These are phyloP conservation scores for Mycetomoellerius zeteki DNA, from an alignment of 1,140 invertebrate genomes.

Conservation along the genomic window DNA sequence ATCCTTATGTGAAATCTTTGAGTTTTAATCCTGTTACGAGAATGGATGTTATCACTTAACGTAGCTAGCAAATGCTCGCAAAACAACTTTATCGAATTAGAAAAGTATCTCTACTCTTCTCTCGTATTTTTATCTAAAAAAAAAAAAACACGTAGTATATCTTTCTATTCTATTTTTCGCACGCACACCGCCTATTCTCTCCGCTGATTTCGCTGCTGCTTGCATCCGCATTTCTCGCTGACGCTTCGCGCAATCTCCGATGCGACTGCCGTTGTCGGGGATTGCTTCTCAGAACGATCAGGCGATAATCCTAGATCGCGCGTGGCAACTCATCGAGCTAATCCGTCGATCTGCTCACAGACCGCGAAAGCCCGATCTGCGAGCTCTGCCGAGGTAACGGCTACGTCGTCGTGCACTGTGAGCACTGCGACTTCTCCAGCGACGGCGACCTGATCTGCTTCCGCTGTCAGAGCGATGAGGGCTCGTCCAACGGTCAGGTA, in stretches of 20 bases:
- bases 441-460: constrained; percentile 84
- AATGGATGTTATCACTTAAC: neutral
- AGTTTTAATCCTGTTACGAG: constrained; percentile 3
- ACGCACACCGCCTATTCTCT: neutral
- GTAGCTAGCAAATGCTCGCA: neutral
- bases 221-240: constrained; percentile 25
- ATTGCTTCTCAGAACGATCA: constrained; percentile 7
- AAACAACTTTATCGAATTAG: neutral
- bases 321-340: constrained; percentile 54
- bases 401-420: constrained; percentile 69
- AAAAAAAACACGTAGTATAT: neutral
- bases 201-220: neutral
- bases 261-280: constrained; percentile 11
- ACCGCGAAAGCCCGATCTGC: constrained; percentile 74
- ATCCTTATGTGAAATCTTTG: neutral
- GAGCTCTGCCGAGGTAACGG: constrained; percentile 73
- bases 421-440: constrained; percentile 79
- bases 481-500: constrained; percentile 74
- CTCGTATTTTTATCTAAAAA: neutral
- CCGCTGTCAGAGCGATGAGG: constrained; percentile 80
- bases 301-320: constrained; percentile 9
- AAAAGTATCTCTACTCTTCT: neutral
- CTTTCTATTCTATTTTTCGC: neutral
- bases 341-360: constrained; percentile 52
- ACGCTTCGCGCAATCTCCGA: constrained; percentile 23